Evolutionary conservation across 2,113 vertebrate species (phyloP).

Genomic region (Lathamus discolor): DNA sequence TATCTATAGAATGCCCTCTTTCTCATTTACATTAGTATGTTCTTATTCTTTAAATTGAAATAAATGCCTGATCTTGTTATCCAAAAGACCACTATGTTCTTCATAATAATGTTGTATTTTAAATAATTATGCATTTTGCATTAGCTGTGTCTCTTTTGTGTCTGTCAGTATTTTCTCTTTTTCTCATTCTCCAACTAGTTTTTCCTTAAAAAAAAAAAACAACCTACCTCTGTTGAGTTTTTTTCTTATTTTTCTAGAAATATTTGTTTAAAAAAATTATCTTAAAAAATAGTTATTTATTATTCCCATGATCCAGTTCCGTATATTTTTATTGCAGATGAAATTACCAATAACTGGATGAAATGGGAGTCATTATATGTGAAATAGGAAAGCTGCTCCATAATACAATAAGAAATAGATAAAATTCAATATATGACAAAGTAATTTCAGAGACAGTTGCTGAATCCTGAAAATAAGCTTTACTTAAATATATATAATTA

Average conservation of each 20-base stretch:
- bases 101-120: not conserved
- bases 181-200: not conserved
- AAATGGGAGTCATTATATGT: not conserved
- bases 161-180: not conserved
- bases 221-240: not conserved
- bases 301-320: not conserved
- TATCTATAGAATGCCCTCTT: not conserved
- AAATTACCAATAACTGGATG: slow-evolving; percentile 1
- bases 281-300: not conserved
- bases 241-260: not conserved
- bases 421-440: slow-evolving; percentile 2
- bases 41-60: not conserved
- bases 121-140: not conserved
- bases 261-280: not conserved
- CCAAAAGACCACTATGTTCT: not conserved
- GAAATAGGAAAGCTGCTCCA: not conserved
- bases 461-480: not conserved
- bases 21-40: not conserved
- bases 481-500: not conserved
- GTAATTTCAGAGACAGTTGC: not conserved
- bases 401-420: not conserved
- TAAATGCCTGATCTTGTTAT: not conserved
- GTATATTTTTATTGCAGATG: not conserved
- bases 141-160: not conserved
- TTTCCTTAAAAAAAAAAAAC: not conserved